phyloP scores from a whole-genome alignment of 2,113 vertebrate genomes.

The Cyphomyrus discorhynchus region DNA sequence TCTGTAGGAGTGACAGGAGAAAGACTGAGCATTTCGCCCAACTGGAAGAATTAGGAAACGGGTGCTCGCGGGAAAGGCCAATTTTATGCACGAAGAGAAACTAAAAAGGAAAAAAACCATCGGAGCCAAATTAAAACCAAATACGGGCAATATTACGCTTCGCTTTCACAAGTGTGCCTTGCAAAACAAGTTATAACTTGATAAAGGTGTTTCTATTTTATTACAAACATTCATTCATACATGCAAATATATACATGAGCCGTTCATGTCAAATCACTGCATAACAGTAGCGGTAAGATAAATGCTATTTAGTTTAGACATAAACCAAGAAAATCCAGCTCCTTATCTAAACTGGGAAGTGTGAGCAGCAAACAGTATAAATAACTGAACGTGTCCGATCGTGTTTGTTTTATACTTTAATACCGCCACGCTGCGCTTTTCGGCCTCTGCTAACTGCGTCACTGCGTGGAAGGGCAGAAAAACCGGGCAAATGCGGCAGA shows the following conservation, averaged over 20 bases:
- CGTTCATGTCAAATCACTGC: neutral
- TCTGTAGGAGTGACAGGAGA: neutral
- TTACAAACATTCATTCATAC: neutral
- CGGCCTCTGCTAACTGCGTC: conserved; percentile 17
- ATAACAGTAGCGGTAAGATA: neutral
- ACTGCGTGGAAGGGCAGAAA: neutral
- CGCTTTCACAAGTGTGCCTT: neutral
- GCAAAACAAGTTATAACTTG: neutral
- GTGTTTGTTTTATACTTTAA: neutral
- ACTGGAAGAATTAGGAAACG: neutral
- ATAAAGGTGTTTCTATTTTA: neutral
- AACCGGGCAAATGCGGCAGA: neutral
- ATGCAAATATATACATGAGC: neutral
- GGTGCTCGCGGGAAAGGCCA: neutral
- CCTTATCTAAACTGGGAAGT: neutral
- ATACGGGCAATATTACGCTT: neutral
- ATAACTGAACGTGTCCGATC: neutral
- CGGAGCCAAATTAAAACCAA: neutral
- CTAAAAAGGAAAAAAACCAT: neutral
- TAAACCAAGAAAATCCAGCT: neutral
- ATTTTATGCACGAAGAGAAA: neutral
- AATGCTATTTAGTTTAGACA: neutral
- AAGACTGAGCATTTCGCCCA: neutral
- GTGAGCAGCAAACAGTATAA: neutral
- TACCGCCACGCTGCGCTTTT: neutral